phyloP scores from a whole-genome alignment of 2,113 vertebrate species.

The Apeltes quadracus region DNA sequence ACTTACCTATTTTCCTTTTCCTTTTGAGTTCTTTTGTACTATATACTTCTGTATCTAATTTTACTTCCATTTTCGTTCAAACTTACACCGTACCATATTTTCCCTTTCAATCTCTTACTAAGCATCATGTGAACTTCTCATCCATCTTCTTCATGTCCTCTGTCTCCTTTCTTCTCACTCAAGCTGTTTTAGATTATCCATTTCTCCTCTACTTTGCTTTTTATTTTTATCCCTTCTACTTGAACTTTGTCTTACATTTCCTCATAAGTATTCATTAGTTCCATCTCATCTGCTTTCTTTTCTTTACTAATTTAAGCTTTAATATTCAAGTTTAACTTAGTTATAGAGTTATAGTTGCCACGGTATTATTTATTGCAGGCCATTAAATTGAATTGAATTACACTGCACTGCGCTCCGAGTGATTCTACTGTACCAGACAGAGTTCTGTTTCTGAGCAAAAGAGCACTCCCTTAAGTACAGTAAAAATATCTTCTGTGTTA shows the following conservation, averaged over 20 bases:
- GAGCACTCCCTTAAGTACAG: slow-evolving; percentile 14
- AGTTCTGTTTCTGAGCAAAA: slow-evolving; percentile 8
- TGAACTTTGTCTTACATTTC: neutral
- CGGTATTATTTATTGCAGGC: neutral
- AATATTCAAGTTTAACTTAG: neutral
- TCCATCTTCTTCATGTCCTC: neutral
- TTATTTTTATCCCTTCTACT: neutral
- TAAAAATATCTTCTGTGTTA: slow-evolving; percentile 15
- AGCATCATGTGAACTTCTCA: neutral
- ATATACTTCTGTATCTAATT: too few species aligned
- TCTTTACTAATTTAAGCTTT: neutral
- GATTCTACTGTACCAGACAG: neutral
- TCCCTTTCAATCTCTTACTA: neutral
- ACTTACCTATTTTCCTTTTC: neutral
- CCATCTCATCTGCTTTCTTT: neutral
- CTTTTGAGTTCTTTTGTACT: too few species aligned
- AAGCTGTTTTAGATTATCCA: neutral
- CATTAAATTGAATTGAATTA: slow-evolving; percentile 1
- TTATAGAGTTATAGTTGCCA: neutral
- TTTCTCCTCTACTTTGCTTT: neutral
- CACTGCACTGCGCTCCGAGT: slow-evolving; percentile 18
- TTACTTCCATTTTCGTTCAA: neutral
- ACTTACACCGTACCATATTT: neutral
- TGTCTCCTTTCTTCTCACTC: neutral
- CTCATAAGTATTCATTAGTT: neutral